A percentile compares a stretch with the other conserved stretches of the same genome.
phyloP scores from a whole-genome alignment of 2,888 invertebrate genomes.

The Drosophila hamatofila region DNA sequence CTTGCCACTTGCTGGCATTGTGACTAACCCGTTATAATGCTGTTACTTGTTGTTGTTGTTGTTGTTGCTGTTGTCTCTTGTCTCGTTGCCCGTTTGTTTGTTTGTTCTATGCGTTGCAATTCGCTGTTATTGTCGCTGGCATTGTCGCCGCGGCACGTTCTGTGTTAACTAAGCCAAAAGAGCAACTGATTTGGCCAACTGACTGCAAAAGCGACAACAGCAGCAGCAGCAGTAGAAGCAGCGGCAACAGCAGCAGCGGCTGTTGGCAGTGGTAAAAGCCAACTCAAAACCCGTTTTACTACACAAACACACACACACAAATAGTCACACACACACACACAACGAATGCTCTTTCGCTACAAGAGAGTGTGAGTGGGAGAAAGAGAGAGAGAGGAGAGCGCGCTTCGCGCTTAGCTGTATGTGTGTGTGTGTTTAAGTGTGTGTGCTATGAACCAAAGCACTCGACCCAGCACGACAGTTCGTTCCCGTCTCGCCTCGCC shows the following conservation, averaged over 20 bases:
- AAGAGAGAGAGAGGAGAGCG: conserved; percentile 1
- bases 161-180: conserved; percentile 79
- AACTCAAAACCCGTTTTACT: conserved; percentile 78
- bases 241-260: conserved; percentile 5
- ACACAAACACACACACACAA: conserved; percentile 57
- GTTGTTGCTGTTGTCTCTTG: conserved; percentile 16
- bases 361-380: conserved; percentile 2
- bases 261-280: conserved; percentile 57
- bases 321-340: conserved; percentile 17
- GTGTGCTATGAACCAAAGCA: conserved; percentile 67
- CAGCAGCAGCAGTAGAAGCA: conserved; percentile 38
- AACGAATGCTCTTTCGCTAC: conserved; percentile 10
- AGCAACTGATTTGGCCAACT: conserved; percentile 81
- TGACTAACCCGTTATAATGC: conserved; percentile 70
- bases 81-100: conserved; percentile 30
- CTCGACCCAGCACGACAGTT: conserved; percentile 63
- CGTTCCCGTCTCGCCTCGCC: neutral
- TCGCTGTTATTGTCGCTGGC: conserved; percentile 36
- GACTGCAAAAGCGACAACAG: conserved; percentile 68
- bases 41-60: conserved; percentile 18
- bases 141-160: conserved; percentile 75
- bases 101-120: conserved; percentile 55
- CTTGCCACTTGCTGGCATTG: conserved; percentile 18
- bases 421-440: conserved; percentile 14
- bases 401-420: conserved; percentile 1